These are phyloP conservation scores for Macrotis lagotis DNA, from an alignment of 2,113 vertebrate species.

Conservation along the genomic window DNA sequence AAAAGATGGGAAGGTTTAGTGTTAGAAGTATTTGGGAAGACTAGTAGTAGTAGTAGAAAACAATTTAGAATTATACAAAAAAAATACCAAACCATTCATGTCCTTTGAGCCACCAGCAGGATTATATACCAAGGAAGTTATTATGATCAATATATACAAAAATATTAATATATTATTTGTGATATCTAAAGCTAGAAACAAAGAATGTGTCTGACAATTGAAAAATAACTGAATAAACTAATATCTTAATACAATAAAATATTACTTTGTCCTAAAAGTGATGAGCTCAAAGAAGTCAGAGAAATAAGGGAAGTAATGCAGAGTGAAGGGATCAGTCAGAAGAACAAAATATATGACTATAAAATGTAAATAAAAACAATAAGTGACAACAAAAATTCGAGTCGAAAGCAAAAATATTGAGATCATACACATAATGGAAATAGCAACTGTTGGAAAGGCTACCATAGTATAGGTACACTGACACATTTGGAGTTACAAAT, in stretches of 20 bases:
- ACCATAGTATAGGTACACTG: constrained; percentile 35
- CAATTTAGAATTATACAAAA: background rate
- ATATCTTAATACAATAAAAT: background rate
- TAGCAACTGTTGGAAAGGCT: background rate
- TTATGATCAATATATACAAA: background rate
- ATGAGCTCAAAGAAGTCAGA: background rate
- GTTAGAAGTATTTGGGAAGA: background rate
- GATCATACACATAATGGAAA: background rate
- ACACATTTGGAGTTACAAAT: constrained; percentile 34
- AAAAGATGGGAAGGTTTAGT: background rate
- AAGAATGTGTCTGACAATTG: background rate
- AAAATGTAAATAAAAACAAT: background rate
- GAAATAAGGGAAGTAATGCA: background rate
- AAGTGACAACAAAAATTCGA: background rate
- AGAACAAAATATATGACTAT: background rate
- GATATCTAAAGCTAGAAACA: background rate
- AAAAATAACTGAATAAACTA: background rate
- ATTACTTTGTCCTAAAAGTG: background rate
- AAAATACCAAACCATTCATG: background rate
- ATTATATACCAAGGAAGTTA: background rate
- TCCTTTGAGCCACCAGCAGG: background rate
- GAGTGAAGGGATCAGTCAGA: background rate
- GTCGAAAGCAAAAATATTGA: background rate
- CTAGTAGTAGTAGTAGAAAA: background rate
- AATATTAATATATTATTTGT: background rate